These are phyloP conservation scores for Gastrophysa polygoni DNA, from an alignment of 2,888 invertebrate genomes.

Conservation along the genomic window DNA sequence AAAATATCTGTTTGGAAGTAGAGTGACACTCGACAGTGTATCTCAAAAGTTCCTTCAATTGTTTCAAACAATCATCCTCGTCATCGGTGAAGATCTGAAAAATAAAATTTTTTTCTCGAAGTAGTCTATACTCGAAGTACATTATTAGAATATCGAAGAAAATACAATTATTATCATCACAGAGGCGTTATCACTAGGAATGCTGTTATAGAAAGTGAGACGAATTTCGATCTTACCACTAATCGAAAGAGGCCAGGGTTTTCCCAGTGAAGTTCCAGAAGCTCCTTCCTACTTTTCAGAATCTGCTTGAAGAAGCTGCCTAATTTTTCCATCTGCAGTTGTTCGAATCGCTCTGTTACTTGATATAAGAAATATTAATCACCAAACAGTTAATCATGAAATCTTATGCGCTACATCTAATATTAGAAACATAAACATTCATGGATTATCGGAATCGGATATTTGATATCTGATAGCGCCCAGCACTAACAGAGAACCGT, in stretches of 20 bases:
- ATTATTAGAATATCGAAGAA: too few relatives aligned
- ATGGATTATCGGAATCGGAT: too few relatives aligned
- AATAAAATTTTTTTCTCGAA: too few relatives aligned
- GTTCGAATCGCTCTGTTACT: slow-evolving; percentile 15
- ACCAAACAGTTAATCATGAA: background rate
- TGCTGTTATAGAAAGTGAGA: too few relatives aligned
- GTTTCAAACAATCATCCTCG: slow-evolving; percentile 32
- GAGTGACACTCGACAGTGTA: background rate
- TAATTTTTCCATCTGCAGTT: slow-evolving; percentile 18
- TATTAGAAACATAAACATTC: too few relatives aligned
- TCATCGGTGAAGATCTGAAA: slow-evolving; percentile 47
- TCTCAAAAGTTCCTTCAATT: slow-evolving; percentile 32
- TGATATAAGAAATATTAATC: slow-evolving; percentile 5
- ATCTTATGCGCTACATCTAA: too few relatives aligned
- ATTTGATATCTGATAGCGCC: too few relatives aligned
- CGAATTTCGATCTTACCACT: slow-evolving; percentile 28
- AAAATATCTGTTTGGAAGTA: background rate
- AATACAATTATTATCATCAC: too few relatives aligned
- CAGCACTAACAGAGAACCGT: too few relatives aligned
- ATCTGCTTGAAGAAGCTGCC: slow-evolving; percentile 11
- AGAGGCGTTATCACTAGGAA: too few relatives aligned
- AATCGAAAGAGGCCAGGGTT: slow-evolving; percentile 37
- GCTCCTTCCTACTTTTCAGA: slow-evolving; percentile 22
- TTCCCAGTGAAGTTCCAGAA: slow-evolving; percentile 34
- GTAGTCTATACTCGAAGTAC: too few relatives aligned